phyloP scores from a whole-genome alignment of 2,888 invertebrate genomes.

The Scaptomyza polygonia region DNA sequence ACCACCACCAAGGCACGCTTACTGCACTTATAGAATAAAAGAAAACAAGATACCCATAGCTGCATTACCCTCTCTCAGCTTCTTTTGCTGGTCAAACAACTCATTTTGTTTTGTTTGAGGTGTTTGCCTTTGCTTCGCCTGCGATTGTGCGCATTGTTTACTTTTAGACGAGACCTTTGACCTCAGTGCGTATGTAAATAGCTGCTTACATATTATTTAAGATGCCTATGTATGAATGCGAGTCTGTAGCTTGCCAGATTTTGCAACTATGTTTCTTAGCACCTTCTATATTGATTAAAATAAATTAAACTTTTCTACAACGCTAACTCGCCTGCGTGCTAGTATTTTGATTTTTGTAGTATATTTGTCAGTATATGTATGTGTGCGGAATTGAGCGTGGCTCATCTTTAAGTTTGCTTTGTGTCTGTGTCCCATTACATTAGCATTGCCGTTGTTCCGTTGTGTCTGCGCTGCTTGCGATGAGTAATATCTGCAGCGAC shows the following conservation, averaged over 20 bases:
- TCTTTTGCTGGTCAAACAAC: slow-evolving; percentile 15
- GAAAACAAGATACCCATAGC: slow-evolving; percentile 1
- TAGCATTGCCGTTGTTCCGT: not conserved
- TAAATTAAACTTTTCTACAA: slow-evolving; percentile 34
- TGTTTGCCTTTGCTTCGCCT: slow-evolving; percentile 1
- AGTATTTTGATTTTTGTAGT: not conserved
- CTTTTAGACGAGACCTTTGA: slow-evolving; percentile 62
- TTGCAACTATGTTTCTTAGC: slow-evolving; percentile 28
- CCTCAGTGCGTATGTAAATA: slow-evolving; percentile 47
- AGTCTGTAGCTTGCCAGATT: not conserved
- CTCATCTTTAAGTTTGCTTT: slow-evolving; percentile 48
- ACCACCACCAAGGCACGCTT: slow-evolving; percentile 25
- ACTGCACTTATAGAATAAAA: slow-evolving; percentile 25
- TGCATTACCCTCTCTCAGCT: not conserved
- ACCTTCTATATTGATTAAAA: slow-evolving; percentile 44
- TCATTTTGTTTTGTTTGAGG: slow-evolving; percentile 16
- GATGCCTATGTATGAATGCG: slow-evolving; percentile 1
- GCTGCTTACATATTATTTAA: not conserved
- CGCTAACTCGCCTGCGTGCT: slow-evolving; percentile 44
- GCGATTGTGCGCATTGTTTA: slow-evolving; percentile 33
- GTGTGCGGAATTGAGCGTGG: slow-evolving; percentile 9
- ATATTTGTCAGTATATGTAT: not conserved
- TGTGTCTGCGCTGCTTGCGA: slow-evolving; percentile 15
- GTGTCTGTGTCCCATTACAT: slow-evolving; percentile 32
- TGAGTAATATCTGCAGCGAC: slow-evolving; percentile 45